These are phyloP conservation scores for Achroia grisella DNA, from an alignment of 1,140 invertebrate genomes.

Conservation along the genomic window DNA sequence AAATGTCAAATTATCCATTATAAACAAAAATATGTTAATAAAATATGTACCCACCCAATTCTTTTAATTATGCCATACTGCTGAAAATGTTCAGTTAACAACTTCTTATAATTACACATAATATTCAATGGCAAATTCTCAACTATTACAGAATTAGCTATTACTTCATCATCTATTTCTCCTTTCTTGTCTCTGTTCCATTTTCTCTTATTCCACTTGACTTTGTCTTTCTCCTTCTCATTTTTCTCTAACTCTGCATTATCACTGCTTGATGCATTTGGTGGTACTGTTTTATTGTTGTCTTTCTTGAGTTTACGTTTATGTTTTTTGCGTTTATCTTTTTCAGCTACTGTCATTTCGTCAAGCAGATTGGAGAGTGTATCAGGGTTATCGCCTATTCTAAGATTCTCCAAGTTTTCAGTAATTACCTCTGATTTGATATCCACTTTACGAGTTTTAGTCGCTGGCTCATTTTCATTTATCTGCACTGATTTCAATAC, in stretches of 20 bases:
- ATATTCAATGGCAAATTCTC: slow-evolving; percentile 48
- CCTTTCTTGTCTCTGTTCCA: slow-evolving; percentile 52
- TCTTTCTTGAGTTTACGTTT: slow-evolving; percentile 21
- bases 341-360: slow-evolving; percentile 54
- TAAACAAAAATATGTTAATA: slow-evolving; percentile 1
- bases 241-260: slow-evolving; percentile 7
- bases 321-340: slow-evolving; percentile 38
- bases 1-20: neutral
- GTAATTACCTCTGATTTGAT: slow-evolving; percentile 39
- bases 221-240: slow-evolving; percentile 36
- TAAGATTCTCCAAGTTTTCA: slow-evolving; percentile 50
- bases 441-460: slow-evolving; percentile 28
- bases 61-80: slow-evolving; percentile 41
- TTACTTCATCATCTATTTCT: slow-evolving; percentile 12
- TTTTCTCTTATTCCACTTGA: slow-evolving; percentile 51
- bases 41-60: slow-evolving; percentile 38
- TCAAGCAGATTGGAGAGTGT: slow-evolving; percentile 47
- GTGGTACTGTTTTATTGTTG: slow-evolving; percentile 11
- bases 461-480: slow-evolving; percentile 15
- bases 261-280: slow-evolving; percentile 4
- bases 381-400: slow-evolving; percentile 53
- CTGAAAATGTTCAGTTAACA: slow-evolving; percentile 41
- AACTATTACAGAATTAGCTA: slow-evolving; percentile 29
- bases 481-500: slow-evolving; percentile 15
- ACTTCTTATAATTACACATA: slow-evolving; percentile 41